Conservation (phyloP, 2,797 vertebrate genomes). For the Anas capensis region DNA sequence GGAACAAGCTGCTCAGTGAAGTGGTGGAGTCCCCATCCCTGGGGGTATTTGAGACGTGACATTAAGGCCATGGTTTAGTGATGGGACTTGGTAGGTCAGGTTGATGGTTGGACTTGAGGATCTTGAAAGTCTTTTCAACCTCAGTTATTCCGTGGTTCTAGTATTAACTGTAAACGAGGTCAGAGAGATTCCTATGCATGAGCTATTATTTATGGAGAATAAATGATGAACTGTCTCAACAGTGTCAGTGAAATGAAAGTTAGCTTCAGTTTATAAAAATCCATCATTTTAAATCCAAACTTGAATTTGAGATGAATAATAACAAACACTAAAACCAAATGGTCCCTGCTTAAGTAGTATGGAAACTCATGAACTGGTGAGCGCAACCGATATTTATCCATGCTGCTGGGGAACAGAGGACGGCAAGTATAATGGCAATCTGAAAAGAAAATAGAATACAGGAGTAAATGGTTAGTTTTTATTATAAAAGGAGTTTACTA, state of each 20-base stretch:
- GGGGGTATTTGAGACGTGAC: neutral
- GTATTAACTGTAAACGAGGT: neutral
- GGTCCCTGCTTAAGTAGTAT: neutral
- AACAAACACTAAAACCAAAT: neutral
- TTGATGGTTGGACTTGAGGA: neutral
- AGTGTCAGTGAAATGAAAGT: neutral
- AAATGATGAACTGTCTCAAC: neutral
- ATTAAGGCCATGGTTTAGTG: neutral
- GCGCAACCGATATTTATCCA: neutral
- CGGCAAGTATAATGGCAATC: neutral
- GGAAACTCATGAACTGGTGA: neutral
- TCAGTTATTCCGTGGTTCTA: neutral
- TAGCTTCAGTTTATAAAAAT: neutral
- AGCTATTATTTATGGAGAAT: neutral
- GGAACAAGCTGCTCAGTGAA: neutral
- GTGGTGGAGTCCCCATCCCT: neutral
- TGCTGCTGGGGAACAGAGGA: neutral
- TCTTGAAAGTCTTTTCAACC: neutral
- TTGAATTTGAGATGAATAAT: neutral
- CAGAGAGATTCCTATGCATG: neutral
- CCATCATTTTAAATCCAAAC: neutral
- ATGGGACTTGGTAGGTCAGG: neutral
- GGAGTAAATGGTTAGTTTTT: neutral
- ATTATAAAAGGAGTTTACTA: neutral
- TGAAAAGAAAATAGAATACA: neutral